These are phyloP conservation scores for Equus przewalskii DNA, from an alignment of 2,113 vertebrate species.

Conservation along the genomic window DNA sequence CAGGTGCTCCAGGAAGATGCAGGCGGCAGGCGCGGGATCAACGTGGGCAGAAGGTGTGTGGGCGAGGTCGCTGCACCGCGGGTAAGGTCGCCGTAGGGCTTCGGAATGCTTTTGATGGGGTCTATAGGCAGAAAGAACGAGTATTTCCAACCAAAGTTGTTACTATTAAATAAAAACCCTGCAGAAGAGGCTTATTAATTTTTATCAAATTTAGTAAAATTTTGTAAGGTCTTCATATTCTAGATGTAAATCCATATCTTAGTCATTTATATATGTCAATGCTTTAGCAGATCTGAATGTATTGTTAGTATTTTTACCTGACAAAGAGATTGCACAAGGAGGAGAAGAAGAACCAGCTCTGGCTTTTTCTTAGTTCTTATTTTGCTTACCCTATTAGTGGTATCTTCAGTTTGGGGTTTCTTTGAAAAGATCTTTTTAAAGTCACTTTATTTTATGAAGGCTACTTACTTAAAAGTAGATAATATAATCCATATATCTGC, in stretches of 20 bases:
- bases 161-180: conserved; percentile 1
- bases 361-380: background rate
- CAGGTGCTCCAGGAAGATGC: background rate
- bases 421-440: conserved; percentile 49
- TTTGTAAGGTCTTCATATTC: background rate
- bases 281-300: background rate
- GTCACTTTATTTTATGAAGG: background rate
- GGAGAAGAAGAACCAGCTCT: background rate
- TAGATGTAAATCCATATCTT: background rate
- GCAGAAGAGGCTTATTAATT: conserved; percentile 8
- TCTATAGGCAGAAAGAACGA: background rate
- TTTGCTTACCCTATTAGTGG: background rate
- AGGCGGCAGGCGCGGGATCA: background rate
- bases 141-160: background rate
- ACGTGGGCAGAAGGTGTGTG: rapidly evolving
- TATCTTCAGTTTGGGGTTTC: conserved; percentile 2
- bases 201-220: conserved; percentile 48
- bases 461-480: conserved; percentile 32
- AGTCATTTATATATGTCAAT: background rate
- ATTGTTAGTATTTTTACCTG: background rate
- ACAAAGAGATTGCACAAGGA: background rate
- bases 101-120: background rate
- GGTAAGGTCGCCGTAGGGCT: background rate
- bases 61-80: background rate
- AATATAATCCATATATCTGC: background rate